Evolutionary conservation across 2,888 invertebrate species (phyloP), one percentile per base, ranked within the genome.

Genomic region (Actias luna): DNA sequence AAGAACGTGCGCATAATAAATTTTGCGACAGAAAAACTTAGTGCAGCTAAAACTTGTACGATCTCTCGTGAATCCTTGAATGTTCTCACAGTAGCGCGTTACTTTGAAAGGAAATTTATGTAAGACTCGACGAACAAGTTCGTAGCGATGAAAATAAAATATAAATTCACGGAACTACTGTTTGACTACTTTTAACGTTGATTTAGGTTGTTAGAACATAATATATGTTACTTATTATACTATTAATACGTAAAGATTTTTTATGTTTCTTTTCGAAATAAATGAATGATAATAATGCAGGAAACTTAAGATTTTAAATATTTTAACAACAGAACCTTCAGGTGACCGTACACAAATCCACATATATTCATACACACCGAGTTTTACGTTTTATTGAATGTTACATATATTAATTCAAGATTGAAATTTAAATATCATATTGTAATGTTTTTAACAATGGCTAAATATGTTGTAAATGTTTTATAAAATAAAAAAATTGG

Each of bases 81-180:
- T 5, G 16, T n/a, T 55, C 55, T 16, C 27, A 36, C 60, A 16
- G 60, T 16, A 36, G 55, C 36, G 55, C 29, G 29, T 29, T 61
- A 31, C 22, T 35, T 4, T 25, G 35, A 61, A 61, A 61, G 60
- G 52, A 61, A 52, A 60, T 33, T 55, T 61, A 52, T 61, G 60
- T 55, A 52, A 61, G 60, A 27, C 42, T 33, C 36, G 35, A 52
- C 18, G 42, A 60, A 18, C 59, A 55, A 55, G 29, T 55, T 27
- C 55, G 27, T 29, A 29, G 55, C 29, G 8, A 5, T 29, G n/a
- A n/a, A 61, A 55, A 61, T 61, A 55, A 61, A 61, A 52, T 55
- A 50, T 10, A 22, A 29, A 59, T 60, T 50, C 25, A 8, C 16
- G 18, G 29, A 50, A 60, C 46, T 46, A 33, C 18, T 25, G 27